These are phyloP conservation scores for Nasonia vitripennis DNA, from an alignment of 1,140 invertebrate genomes.

Conservation along the genomic window DNA sequence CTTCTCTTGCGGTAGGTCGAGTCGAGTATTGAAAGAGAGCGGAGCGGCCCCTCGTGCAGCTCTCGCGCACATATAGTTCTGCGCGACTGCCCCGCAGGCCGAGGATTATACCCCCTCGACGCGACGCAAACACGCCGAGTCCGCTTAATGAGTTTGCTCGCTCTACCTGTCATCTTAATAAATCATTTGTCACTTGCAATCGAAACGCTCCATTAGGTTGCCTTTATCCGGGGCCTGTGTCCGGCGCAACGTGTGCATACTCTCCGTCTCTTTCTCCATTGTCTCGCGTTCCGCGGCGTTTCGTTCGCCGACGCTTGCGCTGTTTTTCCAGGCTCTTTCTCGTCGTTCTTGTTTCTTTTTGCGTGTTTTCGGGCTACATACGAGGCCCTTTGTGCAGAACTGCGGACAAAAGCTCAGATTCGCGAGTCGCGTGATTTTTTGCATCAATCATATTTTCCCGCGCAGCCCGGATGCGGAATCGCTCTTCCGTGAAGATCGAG, in stretches of 20 bases:
- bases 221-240: neutral
- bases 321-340: neutral
- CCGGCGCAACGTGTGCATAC: neutral
- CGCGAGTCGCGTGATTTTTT: no score
- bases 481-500: no score
- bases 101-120: no score
- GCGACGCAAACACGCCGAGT: neutral
- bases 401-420: no score
- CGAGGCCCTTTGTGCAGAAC: no score
- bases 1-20: neutral
- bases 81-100: no score
- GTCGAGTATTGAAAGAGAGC: neutral
- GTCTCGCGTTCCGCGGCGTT: neutral
- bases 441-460: no score
- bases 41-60: neutral
- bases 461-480: no score
- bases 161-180: constrained; percentile 49
- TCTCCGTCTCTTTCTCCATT: neutral
- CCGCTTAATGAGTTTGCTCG: constrained; percentile 39
- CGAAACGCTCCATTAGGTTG: constrained; percentile 32
- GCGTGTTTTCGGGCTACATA: no score
- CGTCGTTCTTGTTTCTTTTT: neutral
- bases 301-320: no score
- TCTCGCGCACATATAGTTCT: no score
- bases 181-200: constrained; percentile 50